Percentiles rank a stretch among this genome's conserved stretches.
These are phyloP conservation scores for Steinernema khuongi DNA, from an alignment of 1,140 invertebrate species.

Conservation along the genomic window DNA sequence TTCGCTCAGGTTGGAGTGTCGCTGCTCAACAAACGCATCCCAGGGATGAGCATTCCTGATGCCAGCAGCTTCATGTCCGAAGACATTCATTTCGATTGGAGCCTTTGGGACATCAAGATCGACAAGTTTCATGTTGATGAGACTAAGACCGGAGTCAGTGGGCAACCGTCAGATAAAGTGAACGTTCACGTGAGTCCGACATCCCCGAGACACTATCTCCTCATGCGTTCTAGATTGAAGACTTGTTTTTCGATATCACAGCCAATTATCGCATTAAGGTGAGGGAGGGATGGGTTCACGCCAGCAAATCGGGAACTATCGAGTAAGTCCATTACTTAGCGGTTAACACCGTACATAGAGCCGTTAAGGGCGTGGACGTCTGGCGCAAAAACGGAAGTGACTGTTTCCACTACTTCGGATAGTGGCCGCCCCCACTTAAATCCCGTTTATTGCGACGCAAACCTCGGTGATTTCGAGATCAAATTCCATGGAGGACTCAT, in stretches of 20 bases:
- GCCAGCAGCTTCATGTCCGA: neutral
- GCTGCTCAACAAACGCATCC: neutral
- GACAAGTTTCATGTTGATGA: neutral
- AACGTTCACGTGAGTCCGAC: neutral
- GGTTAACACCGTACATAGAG: neutral
- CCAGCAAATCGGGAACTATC: neutral
- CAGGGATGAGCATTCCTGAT: neutral
- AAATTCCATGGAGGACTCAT: slow-evolving; percentile 9
- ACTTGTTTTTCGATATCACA: neutral
- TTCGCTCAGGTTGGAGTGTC: neutral
- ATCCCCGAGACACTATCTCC: too few relatives aligned
- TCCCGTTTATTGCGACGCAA: neutral
- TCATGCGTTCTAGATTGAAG: neutral
- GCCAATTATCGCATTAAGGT: neutral
- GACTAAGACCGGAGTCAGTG: neutral
- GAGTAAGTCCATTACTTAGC: neutral
- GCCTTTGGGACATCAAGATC: neutral
- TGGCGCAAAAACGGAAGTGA: neutral
- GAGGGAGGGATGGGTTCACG: neutral
- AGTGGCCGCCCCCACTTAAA: neutral
- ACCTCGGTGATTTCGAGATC: neutral
- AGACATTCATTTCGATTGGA: neutral
- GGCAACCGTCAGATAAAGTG: neutral
- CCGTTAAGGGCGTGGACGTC: neutral
- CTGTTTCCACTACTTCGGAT: neutral